Percentiles rank a stretch among this genome's conserved stretches.
phyloP scores from a whole-genome alignment of 1,140 invertebrate species.

The Pemphigus obesinymphae region DNA sequence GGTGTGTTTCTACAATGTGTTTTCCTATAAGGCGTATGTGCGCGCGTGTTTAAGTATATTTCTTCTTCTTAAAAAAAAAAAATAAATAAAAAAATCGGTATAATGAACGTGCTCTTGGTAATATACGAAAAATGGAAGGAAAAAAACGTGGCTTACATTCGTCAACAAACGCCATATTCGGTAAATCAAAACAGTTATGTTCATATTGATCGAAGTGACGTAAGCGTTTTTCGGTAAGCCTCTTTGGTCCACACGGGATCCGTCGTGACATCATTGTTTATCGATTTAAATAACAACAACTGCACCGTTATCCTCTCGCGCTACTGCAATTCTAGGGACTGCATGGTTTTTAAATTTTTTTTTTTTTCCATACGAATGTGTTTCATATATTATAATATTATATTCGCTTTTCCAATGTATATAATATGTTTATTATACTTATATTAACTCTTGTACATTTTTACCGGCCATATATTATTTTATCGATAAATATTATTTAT shows the following conservation, averaged over 20 bases:
- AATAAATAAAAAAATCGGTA: background rate
- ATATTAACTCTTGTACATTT: too few relatives aligned
- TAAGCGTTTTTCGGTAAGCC: conserved; percentile 30
- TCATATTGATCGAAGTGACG: conserved; percentile 29
- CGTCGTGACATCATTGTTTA: conserved; percentile 28
- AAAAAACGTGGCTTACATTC: conserved; percentile 23
- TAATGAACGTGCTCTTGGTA: conserved; percentile 24
- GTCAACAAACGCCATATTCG: conserved; percentile 33
- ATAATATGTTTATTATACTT: too few relatives aligned
- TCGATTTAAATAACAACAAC: background rate
- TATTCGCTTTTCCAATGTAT: too few relatives aligned
- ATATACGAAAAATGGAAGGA: background rate
- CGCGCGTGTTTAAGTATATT: conserved; percentile 27
- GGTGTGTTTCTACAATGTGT: conserved; percentile 10
- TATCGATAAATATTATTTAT: background rate
- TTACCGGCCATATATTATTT: background rate
- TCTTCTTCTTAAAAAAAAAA: conserved; percentile 15
- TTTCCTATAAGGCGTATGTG: background rate
- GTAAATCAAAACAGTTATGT: conserved; percentile 28
- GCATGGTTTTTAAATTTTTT: too few relatives aligned
- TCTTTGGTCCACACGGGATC: background rate
- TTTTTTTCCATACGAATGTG: too few relatives aligned
- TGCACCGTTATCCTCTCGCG: background rate
- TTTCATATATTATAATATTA: too few relatives aligned
- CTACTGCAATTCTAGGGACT: too few relatives aligned